phyloP scores from a whole-genome alignment of 2,797 vertebrate species.

The Spheniscus humboldti region DNA sequence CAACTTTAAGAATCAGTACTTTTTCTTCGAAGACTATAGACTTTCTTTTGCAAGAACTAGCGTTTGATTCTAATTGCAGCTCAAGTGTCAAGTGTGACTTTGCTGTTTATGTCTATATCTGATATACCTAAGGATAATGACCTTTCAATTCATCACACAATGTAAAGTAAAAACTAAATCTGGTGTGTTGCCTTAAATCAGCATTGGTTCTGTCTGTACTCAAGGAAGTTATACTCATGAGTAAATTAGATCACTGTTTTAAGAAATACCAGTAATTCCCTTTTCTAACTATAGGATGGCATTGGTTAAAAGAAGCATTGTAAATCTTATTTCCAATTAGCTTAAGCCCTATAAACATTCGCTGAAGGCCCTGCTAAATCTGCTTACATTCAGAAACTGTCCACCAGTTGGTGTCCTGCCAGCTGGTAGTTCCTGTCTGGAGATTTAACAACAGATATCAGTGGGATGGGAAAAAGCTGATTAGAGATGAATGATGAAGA shows the following conservation, averaged over 20 bases:
- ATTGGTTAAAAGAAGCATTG: constrained; percentile 32
- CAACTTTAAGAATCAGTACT: not conserved
- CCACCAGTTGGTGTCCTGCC: not conserved
- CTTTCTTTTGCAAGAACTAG: not conserved
- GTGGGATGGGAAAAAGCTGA: constrained; percentile 41
- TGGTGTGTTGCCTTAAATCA: not conserved
- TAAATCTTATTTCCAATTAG: constrained; percentile 64
- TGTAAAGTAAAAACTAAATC: not conserved
- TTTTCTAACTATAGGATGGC: constrained; percentile 15
- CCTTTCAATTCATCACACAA: not conserved
- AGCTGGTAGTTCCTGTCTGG: constrained; percentile 25
- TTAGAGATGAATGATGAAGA: constrained; percentile 40
- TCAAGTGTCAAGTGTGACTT: not conserved
- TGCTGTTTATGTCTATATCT: not conserved
- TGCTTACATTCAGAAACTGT: constrained; percentile 43
- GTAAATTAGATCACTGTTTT: constrained; percentile 42
- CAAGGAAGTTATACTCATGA: not conserved
- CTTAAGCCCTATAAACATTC: constrained; percentile 44
- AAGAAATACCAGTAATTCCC: constrained; percentile 13
- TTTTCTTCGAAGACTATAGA: not conserved
- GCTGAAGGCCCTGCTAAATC: constrained; percentile 42
- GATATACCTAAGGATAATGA: not conserved
- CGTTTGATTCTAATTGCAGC: not conserved
- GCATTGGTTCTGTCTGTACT: not conserved
- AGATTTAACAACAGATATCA: constrained; percentile 58